Evolutionary conservation across 2,113 vertebrate species (phyloP).

Genomic region (Ciconia maguari): DNA sequence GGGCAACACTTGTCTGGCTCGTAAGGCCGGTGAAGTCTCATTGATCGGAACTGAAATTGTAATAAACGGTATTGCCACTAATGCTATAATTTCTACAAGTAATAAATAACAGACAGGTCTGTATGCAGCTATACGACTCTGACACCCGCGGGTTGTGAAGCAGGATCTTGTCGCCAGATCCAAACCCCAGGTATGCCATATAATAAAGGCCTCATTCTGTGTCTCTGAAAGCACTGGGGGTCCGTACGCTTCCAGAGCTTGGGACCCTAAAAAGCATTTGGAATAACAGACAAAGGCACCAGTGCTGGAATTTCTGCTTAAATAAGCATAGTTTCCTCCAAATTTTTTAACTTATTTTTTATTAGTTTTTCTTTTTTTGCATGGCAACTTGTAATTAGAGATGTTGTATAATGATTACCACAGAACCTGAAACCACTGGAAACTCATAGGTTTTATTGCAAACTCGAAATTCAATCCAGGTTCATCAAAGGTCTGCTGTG

Average conservation of each 20-base stretch:
- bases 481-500: conserved; percentile 38
- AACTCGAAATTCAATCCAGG: conserved; percentile 17
- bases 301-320: not conserved
- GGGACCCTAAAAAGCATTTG: not conserved
- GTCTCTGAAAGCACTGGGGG: not conserved
- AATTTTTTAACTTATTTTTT: not conserved
- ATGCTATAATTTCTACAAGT: not conserved
- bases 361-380: not conserved
- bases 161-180: not conserved
- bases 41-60: not conserved
- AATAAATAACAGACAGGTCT: not conserved
- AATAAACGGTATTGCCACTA: not conserved
- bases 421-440: conserved; percentile 25
- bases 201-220: not conserved
- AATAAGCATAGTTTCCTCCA: not conserved
- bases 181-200: not conserved
- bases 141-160: not conserved
- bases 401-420: not conserved
- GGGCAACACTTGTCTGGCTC: not conserved
- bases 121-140: not conserved
- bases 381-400: not conserved
- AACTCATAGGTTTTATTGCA: conserved; percentile 46
- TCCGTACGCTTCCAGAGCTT: not conserved
- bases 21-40: not conserved
- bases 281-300: not conserved